phyloP scores from a whole-genome alignment of 2,113 vertebrate species.

The Otolemur garnettii region DNA sequence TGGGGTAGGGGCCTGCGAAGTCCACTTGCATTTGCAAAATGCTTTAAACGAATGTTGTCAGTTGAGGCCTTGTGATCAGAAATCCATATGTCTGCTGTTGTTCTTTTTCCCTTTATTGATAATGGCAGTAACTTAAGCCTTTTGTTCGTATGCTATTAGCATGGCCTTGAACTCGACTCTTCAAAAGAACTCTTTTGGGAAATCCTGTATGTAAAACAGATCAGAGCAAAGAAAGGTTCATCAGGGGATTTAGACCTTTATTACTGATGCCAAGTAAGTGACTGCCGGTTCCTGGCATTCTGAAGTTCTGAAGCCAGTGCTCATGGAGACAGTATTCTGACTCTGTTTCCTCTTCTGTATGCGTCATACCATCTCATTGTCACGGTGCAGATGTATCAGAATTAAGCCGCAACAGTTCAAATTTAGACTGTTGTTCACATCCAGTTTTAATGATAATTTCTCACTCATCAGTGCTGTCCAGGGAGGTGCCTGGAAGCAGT shows the following conservation, averaged over 20 bases:
- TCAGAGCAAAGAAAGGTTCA: not conserved
- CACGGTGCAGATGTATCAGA: not conserved
- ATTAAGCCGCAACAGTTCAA: not conserved
- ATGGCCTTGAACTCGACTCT: not conserved
- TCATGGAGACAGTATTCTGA: not conserved
- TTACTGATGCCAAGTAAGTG: not conserved
- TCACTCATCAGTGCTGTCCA: not conserved
- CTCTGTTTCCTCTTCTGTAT: not conserved
- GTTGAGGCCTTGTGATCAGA: not conserved
- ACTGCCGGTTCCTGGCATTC: not conserved
- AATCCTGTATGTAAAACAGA: not conserved
- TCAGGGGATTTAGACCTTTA: not conserved
- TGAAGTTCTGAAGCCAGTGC: not conserved
- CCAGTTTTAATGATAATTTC: not conserved
- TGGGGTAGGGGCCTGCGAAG: not conserved
- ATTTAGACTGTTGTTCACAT: conserved; percentile 20
- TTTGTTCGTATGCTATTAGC: not conserved
- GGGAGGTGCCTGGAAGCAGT: not conserved
- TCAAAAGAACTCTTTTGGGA: conserved; percentile 27
- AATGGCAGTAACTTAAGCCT: not conserved
- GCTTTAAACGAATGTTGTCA: not conserved
- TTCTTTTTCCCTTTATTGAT: not conserved
- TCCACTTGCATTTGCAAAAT: not conserved
- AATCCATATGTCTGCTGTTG: not conserved
- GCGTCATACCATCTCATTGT: not conserved